Evolutionary conservation across 2,797 vertebrate genomes (phyloP).

Genomic region (Anguilla obscura): DNA sequence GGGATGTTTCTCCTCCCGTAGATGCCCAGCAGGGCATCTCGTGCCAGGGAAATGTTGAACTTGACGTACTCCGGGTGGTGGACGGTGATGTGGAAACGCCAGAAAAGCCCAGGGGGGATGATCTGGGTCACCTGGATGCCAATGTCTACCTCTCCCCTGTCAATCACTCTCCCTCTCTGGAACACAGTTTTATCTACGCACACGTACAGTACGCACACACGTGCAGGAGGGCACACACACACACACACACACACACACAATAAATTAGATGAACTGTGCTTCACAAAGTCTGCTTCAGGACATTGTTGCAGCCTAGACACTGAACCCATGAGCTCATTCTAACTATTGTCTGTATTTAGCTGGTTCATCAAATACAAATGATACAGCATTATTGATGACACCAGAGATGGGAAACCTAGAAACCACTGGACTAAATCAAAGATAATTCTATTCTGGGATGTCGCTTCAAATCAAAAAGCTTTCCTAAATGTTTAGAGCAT

Average conservation of each 20-base stretch:
- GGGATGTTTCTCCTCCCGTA: constrained; percentile 86
- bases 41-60: constrained; percentile 82
- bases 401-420: background rate
- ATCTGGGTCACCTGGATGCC: constrained; percentile 91
- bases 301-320: background rate
- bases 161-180: constrained; percentile 57
- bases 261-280: background rate
- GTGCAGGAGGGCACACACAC: background rate
- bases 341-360: background rate
- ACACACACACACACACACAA: constrained; percentile 4
- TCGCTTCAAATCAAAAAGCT: background rate
- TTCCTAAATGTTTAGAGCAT: background rate
- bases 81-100: constrained; percentile 92
- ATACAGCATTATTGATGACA: background rate
- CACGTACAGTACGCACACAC: constrained; percentile 18
- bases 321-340: background rate
- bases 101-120: constrained; percentile 93
- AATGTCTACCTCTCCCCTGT: constrained; percentile 90
- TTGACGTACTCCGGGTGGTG: constrained; percentile 84
- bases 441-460: constrained; percentile 5
- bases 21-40: constrained; percentile 83
- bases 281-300: background rate
- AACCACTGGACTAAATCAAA: background rate
- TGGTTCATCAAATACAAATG: background rate
- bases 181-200: constrained; percentile 57